Base-by-base conservation (phyloP, 2,888 invertebrate species). In the Leptopilina drosophilae region DNA sequence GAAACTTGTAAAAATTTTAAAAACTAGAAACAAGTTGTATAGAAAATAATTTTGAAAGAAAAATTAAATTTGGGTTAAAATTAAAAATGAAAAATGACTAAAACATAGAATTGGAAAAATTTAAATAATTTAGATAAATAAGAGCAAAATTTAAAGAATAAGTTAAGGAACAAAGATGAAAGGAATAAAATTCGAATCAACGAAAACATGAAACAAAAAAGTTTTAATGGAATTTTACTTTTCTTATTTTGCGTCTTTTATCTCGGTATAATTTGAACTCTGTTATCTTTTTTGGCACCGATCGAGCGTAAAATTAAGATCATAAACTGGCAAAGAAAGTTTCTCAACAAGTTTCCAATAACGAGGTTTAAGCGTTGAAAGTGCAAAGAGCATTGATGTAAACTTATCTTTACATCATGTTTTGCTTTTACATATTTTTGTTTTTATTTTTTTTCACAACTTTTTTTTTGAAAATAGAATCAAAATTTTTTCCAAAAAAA, bases 261-360 rank as follows among this genome's bases (percentile, higher is more conserved):
- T 20, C 67, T 42, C 66, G 15, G 42, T 66, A 42, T 67, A 42
- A 9, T 49, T 46, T 6, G n/a, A 67, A 69, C 26, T 69, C 53
- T 53, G 8, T 26, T 14, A 69, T 53, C 53, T 20, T 53, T 49
- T 53, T 69, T 69, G 69, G 53, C 53, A 69, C 26, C 49, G 69
- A 33, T 69, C 53, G 26, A 53, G 69, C 49, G 69, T 46, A 69
- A 69, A 69, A 69, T 69, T 69, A 69, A 69, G 69, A 69, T 69
- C 53, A 49, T 69, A 69, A 42, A 53, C 69, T 53, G 69, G 49
- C 49, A 49, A 46, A 26, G 69, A 26, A 69, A 69, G 69, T 69
- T 69, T 14, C 69, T 20, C 53, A 69, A 33, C 53, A 49, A 53
- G 14, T 69, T 53, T 53, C 49, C 49, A 69, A 69, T 69, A 69